A percentile compares a stretch with the other conserved stretches of the same genome.
Evolutionary conservation across 2,797 vertebrate genomes (phyloP).

Genomic region (Caiman crocodilus): DNA sequence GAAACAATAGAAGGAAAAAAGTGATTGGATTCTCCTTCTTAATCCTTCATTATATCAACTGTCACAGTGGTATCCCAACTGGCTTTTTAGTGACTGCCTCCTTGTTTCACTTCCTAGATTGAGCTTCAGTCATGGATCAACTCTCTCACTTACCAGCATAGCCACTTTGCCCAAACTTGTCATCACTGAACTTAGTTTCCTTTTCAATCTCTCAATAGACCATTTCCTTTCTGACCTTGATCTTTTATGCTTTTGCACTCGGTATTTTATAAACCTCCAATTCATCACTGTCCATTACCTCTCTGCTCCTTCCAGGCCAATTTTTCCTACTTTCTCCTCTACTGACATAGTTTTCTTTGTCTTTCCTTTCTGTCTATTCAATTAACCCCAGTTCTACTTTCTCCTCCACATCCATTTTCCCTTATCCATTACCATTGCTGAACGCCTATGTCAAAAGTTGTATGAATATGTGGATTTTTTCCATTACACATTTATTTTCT

Average conservation of each 20-base stretch:
- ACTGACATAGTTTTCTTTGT: neutral
- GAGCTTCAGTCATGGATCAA: neutral
- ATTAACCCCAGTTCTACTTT: neutral
- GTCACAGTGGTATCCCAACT: neutral
- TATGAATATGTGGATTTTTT: neutral
- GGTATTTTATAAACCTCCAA: neutral
- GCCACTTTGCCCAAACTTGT: conserved; percentile 7
- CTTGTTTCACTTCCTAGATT: neutral
- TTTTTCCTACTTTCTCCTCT: neutral
- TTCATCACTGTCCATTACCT: neutral
- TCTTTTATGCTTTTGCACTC: neutral
- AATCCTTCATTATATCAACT: neutral
- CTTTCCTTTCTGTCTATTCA: neutral
- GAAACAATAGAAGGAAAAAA: neutral
- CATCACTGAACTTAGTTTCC: conserved; percentile 4
- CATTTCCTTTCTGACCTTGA: neutral
- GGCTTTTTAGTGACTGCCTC: neutral
- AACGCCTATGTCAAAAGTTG: neutral
- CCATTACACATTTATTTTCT: neutral
- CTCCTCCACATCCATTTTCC: neutral
- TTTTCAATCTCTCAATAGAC: neutral
- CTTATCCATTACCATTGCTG: neutral
- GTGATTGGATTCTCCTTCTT: neutral
- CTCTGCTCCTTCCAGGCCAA: neutral
- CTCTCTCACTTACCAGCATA: neutral